Evolutionary conservation across 1,140 invertebrate species (phyloP).

Genomic region (Prorops nasuta): DNA sequence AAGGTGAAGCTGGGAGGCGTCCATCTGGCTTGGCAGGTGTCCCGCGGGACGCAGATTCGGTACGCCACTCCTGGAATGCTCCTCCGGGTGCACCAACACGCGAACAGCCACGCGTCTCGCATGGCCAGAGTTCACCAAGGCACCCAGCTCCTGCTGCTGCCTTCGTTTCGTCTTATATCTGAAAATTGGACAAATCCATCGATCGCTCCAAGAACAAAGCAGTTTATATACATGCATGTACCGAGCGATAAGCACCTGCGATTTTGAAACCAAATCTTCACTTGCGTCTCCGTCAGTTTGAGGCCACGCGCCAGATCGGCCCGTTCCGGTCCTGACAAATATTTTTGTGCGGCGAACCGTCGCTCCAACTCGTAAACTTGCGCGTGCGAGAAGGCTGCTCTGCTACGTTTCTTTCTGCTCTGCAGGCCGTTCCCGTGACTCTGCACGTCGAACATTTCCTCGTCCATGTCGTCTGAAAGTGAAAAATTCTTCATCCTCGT

Average conservation of each 20-base stretch:
- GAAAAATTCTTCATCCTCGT: too few relatives aligned
- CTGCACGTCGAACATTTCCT: constrained; percentile 49
- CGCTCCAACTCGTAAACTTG: constrained; percentile 92
- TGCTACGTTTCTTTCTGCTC: constrained; percentile 85
- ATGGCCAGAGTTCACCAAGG: constrained; percentile 49
- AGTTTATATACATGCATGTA: neutral
- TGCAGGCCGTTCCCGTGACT: constrained; percentile 44
- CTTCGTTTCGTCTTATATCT: constrained; percentile 55
- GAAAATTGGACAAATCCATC: constrained; percentile 3
- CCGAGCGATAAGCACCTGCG: constrained; percentile 39
- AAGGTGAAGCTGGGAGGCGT: constrained; percentile 44
- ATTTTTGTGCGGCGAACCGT: constrained; percentile 91
- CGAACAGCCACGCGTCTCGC: constrained; percentile 51
- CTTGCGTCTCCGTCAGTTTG: constrained; percentile 90
- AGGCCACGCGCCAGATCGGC: constrained; percentile 87
- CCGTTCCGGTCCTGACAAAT: constrained; percentile 91
- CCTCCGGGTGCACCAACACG: constrained; percentile 52
- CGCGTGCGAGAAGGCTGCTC: constrained; percentile 94
- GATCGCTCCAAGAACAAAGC: neutral
- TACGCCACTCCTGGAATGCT: constrained; percentile 43
- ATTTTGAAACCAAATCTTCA: constrained; percentile 62
- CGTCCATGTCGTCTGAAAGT: constrained; percentile 49
- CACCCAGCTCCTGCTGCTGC: constrained; percentile 52
- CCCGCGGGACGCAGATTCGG: constrained; percentile 30
- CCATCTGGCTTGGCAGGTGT: constrained; percentile 45